phyloP scores from a whole-genome alignment of 2,888 invertebrate genomes.

The Apodemia hepburni region DNA sequence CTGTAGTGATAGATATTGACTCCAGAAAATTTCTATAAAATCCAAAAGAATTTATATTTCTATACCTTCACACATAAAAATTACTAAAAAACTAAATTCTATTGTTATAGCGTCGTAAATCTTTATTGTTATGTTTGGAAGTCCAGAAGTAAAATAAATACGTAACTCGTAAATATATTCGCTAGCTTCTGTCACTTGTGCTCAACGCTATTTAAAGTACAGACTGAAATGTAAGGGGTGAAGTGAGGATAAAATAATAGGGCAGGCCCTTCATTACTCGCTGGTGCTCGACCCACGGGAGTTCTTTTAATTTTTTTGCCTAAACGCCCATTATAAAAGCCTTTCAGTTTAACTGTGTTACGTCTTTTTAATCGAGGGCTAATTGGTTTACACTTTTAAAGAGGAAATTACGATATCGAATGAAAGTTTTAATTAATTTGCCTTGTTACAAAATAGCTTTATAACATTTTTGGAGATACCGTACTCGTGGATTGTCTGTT shows the following conservation, averaged over 20 bases:
- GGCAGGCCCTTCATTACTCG: slow-evolving; percentile 34
- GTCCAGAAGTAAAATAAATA: no score
- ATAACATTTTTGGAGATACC: neutral
- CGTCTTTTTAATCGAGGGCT: slow-evolving; percentile 27
- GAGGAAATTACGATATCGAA: slow-evolving; percentile 4
- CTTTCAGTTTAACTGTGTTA: slow-evolving; percentile 30
- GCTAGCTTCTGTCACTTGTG: slow-evolving; percentile 20
- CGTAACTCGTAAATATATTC: neutral
- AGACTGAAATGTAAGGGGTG: slow-evolving; percentile 36
- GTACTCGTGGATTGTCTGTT: neutral
- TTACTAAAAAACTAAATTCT: no score
- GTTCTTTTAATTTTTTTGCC: slow-evolving; percentile 37
- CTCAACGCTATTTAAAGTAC: slow-evolving; percentile 26
- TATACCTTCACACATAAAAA: no score
- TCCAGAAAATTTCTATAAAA: no score
- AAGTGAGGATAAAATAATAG: slow-evolving; percentile 43
- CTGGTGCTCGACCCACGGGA: slow-evolving; percentile 25
- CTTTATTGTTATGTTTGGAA: no score
- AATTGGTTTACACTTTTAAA: slow-evolving; percentile 24
- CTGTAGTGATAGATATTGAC: no score
- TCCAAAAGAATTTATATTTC: no score
- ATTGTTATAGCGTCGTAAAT: no score
- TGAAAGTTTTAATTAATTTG: slow-evolving; percentile 10
- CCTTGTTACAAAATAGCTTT: neutral
- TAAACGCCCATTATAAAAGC: slow-evolving; percentile 13